Conservation (phyloP, 2,797 vertebrate species). For the Echeneis naucrates region DNA sequence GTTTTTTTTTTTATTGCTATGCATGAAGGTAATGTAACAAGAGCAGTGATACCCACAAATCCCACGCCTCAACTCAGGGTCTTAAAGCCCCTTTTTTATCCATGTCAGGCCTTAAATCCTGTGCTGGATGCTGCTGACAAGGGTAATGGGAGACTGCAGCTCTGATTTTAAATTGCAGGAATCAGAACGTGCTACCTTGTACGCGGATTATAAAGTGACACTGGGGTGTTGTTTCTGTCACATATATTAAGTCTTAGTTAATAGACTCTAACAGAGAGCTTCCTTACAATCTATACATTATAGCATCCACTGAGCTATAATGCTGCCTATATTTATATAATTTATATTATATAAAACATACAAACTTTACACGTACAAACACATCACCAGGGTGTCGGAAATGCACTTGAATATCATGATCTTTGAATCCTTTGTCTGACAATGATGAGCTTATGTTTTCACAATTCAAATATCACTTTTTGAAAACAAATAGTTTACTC, state of each 20-base stretch:
- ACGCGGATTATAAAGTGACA: constrained; percentile 53
- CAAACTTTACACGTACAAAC: background rate
- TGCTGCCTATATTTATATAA: constrained; percentile 24
- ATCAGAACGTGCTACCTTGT: constrained; percentile 67
- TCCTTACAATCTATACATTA: constrained; percentile 22
- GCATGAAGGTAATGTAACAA: constrained; percentile 7
- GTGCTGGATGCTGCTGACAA: constrained; percentile 50
- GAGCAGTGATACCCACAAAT: constrained; percentile 25
- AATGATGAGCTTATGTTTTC: no score
- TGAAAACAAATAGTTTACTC: no score
- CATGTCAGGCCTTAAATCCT: constrained; percentile 51
- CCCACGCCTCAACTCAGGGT: constrained; percentile 31
- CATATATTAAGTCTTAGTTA: no score
- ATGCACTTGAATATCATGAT: constrained; percentile 4
- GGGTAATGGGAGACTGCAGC: constrained; percentile 1
- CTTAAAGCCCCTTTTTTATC: constrained; percentile 52
- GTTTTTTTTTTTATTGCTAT: background rate
- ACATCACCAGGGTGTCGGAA: constrained; percentile 20
- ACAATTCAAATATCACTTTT: no score
- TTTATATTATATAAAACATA: no score
- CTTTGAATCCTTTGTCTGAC: no score
- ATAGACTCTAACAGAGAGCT: constrained; percentile 36
- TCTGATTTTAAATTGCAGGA: constrained; percentile 43
- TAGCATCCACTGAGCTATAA: constrained; percentile 33
- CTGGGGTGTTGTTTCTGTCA: constrained; percentile 36